Conservation (phyloP, 1,140 invertebrate genomes). For the Monochamus saltuarius region DNA sequence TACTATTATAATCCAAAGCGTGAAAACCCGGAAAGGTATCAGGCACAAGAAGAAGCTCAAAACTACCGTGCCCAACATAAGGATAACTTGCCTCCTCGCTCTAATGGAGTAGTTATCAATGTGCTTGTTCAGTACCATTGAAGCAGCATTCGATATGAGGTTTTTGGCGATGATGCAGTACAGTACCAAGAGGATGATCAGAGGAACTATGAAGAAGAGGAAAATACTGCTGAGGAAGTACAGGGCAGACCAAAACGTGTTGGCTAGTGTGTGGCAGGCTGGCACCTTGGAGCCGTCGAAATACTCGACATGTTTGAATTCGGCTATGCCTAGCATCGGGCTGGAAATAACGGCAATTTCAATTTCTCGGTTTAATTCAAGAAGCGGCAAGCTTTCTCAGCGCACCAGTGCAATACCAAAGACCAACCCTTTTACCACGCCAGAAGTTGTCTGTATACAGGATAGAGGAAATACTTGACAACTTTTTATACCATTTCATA, state of each 20-base stretch:
- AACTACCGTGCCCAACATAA: constrained; percentile 83
- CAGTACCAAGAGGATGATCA: constrained; percentile 71
- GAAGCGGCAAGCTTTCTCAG: neutral
- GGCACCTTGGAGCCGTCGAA: constrained; percentile 58
- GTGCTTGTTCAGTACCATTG: constrained; percentile 60
- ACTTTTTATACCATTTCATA: too few relatives aligned
- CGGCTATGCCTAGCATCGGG: constrained; percentile 65
- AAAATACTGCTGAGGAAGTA: constrained; percentile 74
- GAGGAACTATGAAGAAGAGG: constrained; percentile 75
- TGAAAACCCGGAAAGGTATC: constrained; percentile 81
- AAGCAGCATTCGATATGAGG: constrained; percentile 65
- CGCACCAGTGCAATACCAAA: neutral
- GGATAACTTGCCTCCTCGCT: constrained; percentile 69
- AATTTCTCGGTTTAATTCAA: neutral
- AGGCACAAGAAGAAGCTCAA: constrained; percentile 84
- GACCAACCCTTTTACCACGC: neutral
- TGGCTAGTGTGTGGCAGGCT: constrained; percentile 67
- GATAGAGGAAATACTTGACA: too few relatives aligned
- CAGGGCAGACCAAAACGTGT: constrained; percentile 65
- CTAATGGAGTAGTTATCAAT: constrained; percentile 62
- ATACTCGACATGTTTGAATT: constrained; percentile 59
- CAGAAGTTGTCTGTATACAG: too few relatives aligned
- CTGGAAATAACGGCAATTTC: constrained; percentile 52
- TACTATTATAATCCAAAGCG: constrained; percentile 73
- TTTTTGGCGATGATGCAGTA: constrained; percentile 77